phyloP scores from a whole-genome alignment of 1,140 invertebrate genomes.

The Drosophila melanogaster region DNA sequence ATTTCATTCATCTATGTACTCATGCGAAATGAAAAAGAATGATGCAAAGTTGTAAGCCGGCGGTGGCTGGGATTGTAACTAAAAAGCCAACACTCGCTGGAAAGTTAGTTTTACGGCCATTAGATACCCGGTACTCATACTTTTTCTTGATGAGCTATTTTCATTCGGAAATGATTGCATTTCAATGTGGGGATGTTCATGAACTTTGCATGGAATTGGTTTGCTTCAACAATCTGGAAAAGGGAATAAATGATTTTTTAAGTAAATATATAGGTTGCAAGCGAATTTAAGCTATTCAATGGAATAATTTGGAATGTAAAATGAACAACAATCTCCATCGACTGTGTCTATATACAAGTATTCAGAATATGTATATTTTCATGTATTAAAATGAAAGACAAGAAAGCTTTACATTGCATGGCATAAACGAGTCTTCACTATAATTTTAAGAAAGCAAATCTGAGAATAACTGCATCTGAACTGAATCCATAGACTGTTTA shows the following conservation, averaged over 20 bases:
- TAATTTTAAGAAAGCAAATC: slow-evolving; percentile 23
- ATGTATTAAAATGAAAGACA: not conserved
- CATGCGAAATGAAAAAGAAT: slow-evolving; percentile 58
- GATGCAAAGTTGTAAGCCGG: slow-evolving; percentile 50
- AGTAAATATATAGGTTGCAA: not conserved
- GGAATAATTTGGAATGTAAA: not conserved
- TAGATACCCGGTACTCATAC: slow-evolving; percentile 9
- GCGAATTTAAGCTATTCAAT: not conserved
- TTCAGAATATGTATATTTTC: not conserved
- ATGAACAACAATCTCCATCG: not conserved
- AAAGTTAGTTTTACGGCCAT: slow-evolving; percentile 27
- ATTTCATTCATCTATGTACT: slow-evolving; percentile 49
- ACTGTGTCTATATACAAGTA: not conserved
- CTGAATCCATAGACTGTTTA: slow-evolving; percentile 12
- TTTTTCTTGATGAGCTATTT: not conserved
- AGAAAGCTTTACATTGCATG: too few relatives aligned
- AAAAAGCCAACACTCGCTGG: slow-evolving; percentile 19
- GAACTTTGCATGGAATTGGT: not conserved
- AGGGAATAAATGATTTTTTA: not conserved
- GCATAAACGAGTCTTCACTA: slow-evolving; percentile 1
- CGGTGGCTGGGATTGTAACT: slow-evolving; percentile 27
- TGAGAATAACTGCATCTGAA: too few relatives aligned
- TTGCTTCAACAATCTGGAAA: not conserved
- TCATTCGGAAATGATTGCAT: not conserved
- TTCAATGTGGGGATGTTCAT: not conserved